phyloP scores from a whole-genome alignment of 37 sponge, comb jelly and placozoan genomes.

The Haliclona indistincta region DNA sequence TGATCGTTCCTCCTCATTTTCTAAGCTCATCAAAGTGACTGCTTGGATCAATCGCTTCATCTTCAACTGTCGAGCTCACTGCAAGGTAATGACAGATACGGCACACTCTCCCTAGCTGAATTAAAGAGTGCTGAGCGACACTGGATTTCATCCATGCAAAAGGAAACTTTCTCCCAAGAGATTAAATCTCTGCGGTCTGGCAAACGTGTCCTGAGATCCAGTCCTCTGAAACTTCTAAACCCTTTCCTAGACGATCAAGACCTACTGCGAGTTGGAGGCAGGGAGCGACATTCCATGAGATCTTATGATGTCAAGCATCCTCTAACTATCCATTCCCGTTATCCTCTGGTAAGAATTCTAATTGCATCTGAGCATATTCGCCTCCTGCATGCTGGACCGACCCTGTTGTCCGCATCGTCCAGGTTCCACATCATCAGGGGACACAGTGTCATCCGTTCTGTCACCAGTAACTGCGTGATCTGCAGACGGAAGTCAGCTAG shows the following conservation, averaged over 20 bases:
- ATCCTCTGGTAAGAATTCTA: constrained; percentile 24
- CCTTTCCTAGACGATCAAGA: constrained; percentile 37
- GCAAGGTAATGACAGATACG: too few relatives aligned
- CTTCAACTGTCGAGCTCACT: too few relatives aligned
- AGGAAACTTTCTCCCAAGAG: too few relatives aligned
- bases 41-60: too few relatives aligned
- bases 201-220: constrained; percentile 25
- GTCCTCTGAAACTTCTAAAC: constrained; percentile 1
- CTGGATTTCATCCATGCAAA: too few relatives aligned
- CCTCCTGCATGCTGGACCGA: constrained; percentile 43
- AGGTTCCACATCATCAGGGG: constrained; percentile 31
- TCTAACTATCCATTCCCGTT: constrained; percentile 23
- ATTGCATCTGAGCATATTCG: constrained; percentile 22
- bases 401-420: neutral
- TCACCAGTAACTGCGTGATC: constrained; percentile 29
- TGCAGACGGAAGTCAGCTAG: constrained; percentile 30
- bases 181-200: too few relatives aligned
- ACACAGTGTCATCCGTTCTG: constrained; percentile 17
- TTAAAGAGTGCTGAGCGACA: too few relatives aligned
- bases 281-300: constrained; percentile 13
- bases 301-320: constrained; percentile 22
- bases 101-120: too few relatives aligned
- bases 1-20: too few relatives aligned
- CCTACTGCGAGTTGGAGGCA: constrained; percentile 38
- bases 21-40: too few relatives aligned